Base-by-base conservation (phyloP, 1,140 invertebrate genomes). In the Nixonia krombeini region DNA sequence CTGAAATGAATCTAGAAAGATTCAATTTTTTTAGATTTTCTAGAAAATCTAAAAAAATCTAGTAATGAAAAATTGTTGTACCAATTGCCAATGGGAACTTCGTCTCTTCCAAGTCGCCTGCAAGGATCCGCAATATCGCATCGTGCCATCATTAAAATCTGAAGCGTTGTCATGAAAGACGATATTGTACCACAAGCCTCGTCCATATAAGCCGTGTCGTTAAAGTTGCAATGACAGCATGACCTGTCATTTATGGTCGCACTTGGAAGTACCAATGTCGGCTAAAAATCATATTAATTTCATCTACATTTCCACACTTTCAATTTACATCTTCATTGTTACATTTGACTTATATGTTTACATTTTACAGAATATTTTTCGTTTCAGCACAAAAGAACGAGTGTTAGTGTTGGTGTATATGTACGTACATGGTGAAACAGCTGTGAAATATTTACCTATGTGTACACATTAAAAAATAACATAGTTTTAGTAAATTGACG, bases 51-150 rank as follows among this genome's bases (percentile, higher is more conserved):
- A 26, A 25, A 6, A 10, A 13, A 10, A 2, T 17, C 6, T 16
- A 10, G 10, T 28, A 35, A 13, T 25, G 15, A 23, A n/a, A 26
- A 45, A 42, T 38, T 35, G 7, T 46, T 21, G 21, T 55, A 73
- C 78, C 78, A 78, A 67, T 81, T 70, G 12, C 62, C 68, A 3
- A 58, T 40, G 0, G 75, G 74, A 4, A 76, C 42, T 12, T 72
- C 57, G 23, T 80, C 75, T 0, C 42, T 78, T 2, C 81, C 79
- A 0, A 78, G 55, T 10, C 84, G 70, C 31, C 78, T 69, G 51
- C 85, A 87, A 1, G 88, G 81, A 46, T 88, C 85, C 0, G 84
- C 75, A 8, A 90, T 84, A 12, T 86, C 80, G 59, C 88, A 89
- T 47, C 86, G 86, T 1, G 86, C 71, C 31, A 87, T 81, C 44